phyloP scores from a whole-genome alignment of 2,797 vertebrate genomes.

The Notoglanidium macrostoma region DNA sequence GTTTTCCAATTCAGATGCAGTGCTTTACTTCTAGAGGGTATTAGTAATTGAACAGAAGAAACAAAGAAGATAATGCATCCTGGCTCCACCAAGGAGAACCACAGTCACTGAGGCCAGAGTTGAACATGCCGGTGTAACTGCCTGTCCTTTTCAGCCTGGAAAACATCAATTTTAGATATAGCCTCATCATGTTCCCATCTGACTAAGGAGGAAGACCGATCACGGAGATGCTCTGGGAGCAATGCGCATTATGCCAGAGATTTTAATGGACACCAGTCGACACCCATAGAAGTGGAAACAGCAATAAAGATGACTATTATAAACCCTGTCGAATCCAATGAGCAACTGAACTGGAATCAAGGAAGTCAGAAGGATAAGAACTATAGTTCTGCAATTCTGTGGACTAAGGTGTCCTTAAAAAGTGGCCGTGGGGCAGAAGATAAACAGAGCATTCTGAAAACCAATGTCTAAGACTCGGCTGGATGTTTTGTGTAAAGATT shows the following conservation, averaged over 20 bases:
- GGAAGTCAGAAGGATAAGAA: not conserved
- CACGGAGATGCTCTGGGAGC: not conserved
- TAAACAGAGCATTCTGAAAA: not conserved
- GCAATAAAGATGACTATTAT: not conserved
- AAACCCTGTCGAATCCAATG: not conserved
- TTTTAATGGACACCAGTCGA: constrained; percentile 25
- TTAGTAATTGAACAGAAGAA: not conserved
- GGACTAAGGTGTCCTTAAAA: not conserved
- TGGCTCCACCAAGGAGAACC: not conserved
- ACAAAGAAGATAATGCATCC: not conserved
- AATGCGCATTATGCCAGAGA: not conserved
- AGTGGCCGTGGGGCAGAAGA: no score
- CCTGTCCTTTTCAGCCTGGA: not conserved
- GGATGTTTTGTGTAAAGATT: not conserved
- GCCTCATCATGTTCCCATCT: not conserved
- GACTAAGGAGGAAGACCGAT: not conserved
- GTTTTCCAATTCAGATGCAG: not conserved
- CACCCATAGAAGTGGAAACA: not conserved
- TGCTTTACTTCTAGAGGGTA: not conserved
- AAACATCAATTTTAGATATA: not conserved
- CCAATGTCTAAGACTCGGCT: not conserved
- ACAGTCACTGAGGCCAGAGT: not conserved
- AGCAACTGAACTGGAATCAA: not conserved
- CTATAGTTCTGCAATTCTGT: not conserved
- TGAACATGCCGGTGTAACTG: not conserved